Base-by-base conservation (phyloP, 1,140 invertebrate genomes). In the Macrosteles quadrilineatus region DNA sequence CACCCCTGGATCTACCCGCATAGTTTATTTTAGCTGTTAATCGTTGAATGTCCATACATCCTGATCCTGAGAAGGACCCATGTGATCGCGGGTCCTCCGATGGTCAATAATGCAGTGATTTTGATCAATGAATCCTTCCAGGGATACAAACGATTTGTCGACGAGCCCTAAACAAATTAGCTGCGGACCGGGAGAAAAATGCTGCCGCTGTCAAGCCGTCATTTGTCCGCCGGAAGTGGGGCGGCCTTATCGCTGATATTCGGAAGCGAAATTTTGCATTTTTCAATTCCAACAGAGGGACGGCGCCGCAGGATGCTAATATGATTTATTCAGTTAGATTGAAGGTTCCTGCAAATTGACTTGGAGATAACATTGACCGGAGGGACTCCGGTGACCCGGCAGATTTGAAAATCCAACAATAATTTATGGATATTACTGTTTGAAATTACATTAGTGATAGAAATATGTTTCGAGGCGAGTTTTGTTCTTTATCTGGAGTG, bases 101-200 rank as follows among this genome's bases (percentile, higher is more conserved):
- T 17, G 47, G 47, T 50, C 14, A 50, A 50, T 50, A 50, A 50
- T 50, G 47, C 47, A 50, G 47, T 21, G 21, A n/a, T 19, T 50
- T 50, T 50, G 47, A 50, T 50, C 47, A 50, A 50, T 50, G 47
- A 50, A 50, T 50, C 21, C 47, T 50, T 50, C 47, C 47, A 50
- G 47, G 47, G 47, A 50, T 19, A 50, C 47, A 50, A 40, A 50
- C 47, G 47, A 50, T 50, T 50, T 50, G 47, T 50, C 47, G 47
- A 6, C 47, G 47, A 50, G 47, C n/a, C 21, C 47, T 50, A 50
- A 50, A 50, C 47, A 50, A 50, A 50, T 50, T 50, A 50, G 47
- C 47, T 50, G 47, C 47, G 47, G 47, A 50, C 47, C 47, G 47
- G n/a, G 14, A 50, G 47, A 50, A 50, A 50, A 50, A 50, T 21